Evolutionary conservation across 2,888 invertebrate genomes (phyloP), one percentile per base, ranked within the genome.

Genomic region (Nephrotoma guestfalica): DNA sequence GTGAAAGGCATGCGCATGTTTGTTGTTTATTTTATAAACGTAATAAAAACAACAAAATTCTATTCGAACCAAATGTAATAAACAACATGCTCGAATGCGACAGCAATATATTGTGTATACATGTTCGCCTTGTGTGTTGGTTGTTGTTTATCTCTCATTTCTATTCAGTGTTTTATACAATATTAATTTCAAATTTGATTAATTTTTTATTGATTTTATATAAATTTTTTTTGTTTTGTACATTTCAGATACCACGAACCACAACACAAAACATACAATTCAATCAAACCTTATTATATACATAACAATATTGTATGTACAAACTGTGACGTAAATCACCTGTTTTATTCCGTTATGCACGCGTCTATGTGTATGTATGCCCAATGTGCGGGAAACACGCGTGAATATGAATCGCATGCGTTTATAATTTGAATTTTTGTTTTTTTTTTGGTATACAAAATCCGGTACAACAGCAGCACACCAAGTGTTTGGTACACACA

Each of bases 1-100:
- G 84, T 41, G 84, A 84, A 41, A 84, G 41, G 84, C 84, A 84
- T 84, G 84, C 84, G 84, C 84, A 84, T 42, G 84, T 84, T 84
- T 84, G 84, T 84, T 84, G 84, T 84, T 84, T 84, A 84, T 84
- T 84, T 84, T 84, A 84, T 84, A 84, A 84, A 84, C 41, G 42
- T 41, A 84, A 41, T 41, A 84, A 84, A 84, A 41, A 84, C 41
- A 84, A 84, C 41, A 84, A 84, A 84, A 84, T 84, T 84, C 84
- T 41, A 84, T 41, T 84, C 84, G 42, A 84, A 84, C 30, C 41
- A 83, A 84, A 84, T 84, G 41, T 84, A 84, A 84, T 41, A 84
- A 84, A 41, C 41, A 84, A 84, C 41, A 84, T 41, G 84, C 15
- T 41, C n/a, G 42, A 84, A 15, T 84, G 84, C 41, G 41, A 84